phyloP scores from a whole-genome alignment of 2,113 vertebrate genomes.

The Himantopus leucocephalus region DNA sequence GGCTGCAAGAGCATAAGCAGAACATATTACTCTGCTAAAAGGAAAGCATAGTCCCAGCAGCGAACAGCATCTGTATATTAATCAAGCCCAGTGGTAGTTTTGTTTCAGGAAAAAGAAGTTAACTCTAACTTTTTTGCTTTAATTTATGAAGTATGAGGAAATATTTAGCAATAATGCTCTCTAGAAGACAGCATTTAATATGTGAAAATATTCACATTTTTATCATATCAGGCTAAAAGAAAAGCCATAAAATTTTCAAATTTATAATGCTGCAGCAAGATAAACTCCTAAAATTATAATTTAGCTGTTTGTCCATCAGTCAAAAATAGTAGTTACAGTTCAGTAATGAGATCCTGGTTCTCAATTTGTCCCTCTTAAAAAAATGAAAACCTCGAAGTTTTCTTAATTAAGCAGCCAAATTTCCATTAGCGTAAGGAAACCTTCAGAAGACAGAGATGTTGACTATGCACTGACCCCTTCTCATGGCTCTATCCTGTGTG shows the following conservation, averaged over 20 bases:
- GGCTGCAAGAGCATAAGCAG: slow-evolving; percentile 13
- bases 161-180: slow-evolving; percentile 9
- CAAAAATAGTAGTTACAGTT: background rate
- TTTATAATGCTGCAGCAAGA: background rate
- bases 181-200: slow-evolving; percentile 8
- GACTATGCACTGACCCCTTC: background rate
- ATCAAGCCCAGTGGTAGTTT: slow-evolving; percentile 22
- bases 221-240: background rate
- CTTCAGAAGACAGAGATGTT: background rate
- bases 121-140: background rate
- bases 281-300: slow-evolving; percentile 7
- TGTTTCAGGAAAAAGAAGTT: slow-evolving; percentile 14
- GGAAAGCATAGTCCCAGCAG: background rate
- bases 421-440: background rate
- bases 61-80: background rate
- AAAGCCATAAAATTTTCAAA: background rate
- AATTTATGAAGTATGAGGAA: background rate
- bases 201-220: background rate
- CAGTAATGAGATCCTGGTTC: background rate
- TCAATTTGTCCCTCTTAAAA: background rate
- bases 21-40: slow-evolving; percentile 29
- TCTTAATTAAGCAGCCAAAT: background rate
- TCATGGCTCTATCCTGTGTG: rapidly evolving
- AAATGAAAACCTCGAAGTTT: background rate
- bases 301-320: slow-evolving; percentile 2